Evolutionary conservation across 1,140 invertebrate species (phyloP), one percentile per base, ranked within the genome.

Genomic region (Megalopta genalis): DNA sequence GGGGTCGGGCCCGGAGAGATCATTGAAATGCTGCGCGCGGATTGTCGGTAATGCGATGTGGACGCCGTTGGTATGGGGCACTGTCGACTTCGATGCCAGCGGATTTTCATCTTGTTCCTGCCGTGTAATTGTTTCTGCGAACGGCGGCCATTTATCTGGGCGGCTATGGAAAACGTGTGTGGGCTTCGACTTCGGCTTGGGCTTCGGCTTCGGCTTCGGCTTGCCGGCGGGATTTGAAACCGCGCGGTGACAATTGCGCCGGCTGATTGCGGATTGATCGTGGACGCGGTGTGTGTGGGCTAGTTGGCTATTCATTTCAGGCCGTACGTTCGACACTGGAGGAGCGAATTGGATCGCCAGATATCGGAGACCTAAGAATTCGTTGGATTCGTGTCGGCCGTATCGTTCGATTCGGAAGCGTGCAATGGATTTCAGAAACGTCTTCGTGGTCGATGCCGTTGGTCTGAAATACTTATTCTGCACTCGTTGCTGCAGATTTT

Each of bases 211-310:
- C 32, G 42, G 3, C 42, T 12, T 2, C 10, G 82, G 4, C 32
- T 84, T 82, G 52, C 54, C 77, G 21, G 42, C 14, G 14, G n/a
- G 42, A 46, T 46, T 46, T 46, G 0, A 10, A 46, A 46, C 42
- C 14, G 42, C 10, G 14, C 10, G 10, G 42, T 46, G 42, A 46
- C 42, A 46, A 46, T 46, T 14, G 42, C 1, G 10, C 10, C 1
- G 10, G 10, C 42, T n/a, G 71, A 62, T 57, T 49, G 64, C 78
- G 25, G 82, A 84, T 85, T 69, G 84, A 84, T 84, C 72, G 76
- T 64, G 14, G 82, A 66, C 42, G 14, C n/a, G n/a, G n/a, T n/a
- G 2, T 46, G 42, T 46, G 42, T 46, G 42, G 42, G 42, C 42
- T 12, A 46, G 42, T 14, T 42, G 9, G 39, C 9, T 42, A 42